phyloP scores from a whole-genome alignment of 2,888 invertebrate genomes.

The Micropterix aruncella region DNA sequence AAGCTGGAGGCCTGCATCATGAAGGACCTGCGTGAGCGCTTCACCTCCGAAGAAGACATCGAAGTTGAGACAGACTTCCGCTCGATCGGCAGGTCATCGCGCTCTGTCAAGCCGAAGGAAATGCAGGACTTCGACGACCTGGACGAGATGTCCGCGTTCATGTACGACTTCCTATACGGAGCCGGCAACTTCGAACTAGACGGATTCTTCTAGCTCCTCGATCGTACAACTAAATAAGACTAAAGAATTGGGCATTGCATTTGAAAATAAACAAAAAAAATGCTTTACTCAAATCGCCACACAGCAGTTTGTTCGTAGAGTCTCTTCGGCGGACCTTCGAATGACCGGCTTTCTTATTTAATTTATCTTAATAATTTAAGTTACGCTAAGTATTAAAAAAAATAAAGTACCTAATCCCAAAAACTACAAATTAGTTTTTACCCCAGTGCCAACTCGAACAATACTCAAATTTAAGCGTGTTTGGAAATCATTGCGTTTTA shows the following conservation, averaged over 20 bases:
- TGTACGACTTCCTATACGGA: conserved; percentile 49
- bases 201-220: neutral
- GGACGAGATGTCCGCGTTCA: conserved; percentile 42
- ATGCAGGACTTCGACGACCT: conserved; percentile 31
- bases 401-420: no score
- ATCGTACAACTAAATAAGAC: no score
- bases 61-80: conserved; percentile 38
- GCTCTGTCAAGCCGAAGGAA: conserved; percentile 25
- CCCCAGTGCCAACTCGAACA: no score
- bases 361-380: no score
- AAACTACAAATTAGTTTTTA: no score
- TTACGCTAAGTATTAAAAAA: no score
- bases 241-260: neutral
- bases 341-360: neutral
- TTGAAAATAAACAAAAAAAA: neutral
- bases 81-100: conserved; percentile 37
- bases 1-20: conserved; percentile 57
- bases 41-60: conserved; percentile 42
- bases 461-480: no score
- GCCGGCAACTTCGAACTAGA: conserved; percentile 10
- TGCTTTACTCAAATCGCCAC: neutral
- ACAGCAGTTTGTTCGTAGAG: neutral
- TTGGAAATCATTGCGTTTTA: no score
- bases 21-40: conserved; percentile 54
- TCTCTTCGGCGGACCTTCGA: neutral